These are phyloP conservation scores for Julus scanicus DNA, from an alignment of 2,888 invertebrate species.

Conservation along the genomic window DNA sequence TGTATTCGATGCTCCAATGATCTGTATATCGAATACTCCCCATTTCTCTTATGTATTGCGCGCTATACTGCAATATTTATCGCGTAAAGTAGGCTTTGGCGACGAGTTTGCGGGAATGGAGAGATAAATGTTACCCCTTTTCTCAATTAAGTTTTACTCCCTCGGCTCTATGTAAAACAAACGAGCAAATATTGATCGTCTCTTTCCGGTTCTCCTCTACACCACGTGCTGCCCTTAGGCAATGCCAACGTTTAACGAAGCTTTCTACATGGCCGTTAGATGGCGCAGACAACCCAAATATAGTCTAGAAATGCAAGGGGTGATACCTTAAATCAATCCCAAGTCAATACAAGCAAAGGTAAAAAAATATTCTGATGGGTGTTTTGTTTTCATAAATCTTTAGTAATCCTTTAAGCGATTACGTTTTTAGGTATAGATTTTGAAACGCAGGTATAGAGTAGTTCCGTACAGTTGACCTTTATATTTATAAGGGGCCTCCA, in stretches of 20 bases:
- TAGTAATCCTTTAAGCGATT: no score
- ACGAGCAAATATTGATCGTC: conserved; percentile 45
- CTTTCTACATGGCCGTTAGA: background rate
- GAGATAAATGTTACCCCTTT: conserved; percentile 43
- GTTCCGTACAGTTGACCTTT: no score
- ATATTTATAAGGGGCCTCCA: no score
- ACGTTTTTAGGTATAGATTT: no score
- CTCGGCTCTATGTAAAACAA: conserved; percentile 43
- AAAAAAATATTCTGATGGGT: no score
- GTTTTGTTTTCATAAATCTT: no score
- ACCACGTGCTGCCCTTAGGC: background rate
- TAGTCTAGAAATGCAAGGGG: background rate
- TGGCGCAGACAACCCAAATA: background rate
- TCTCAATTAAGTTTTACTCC: conserved; percentile 47
- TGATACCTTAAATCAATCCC: no score
- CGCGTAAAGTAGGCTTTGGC: background rate
- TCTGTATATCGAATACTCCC: background rate
- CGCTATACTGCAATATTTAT: conserved; percentile 2
- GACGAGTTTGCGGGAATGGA: conserved; percentile 7
- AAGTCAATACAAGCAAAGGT: no score
- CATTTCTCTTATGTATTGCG: background rate
- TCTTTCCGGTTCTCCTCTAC: background rate
- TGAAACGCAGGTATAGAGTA: no score
- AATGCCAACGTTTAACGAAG: background rate
- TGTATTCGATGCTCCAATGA: background rate